Conservation (phyloP, 2,888 invertebrate species). For the Pherbina coryleti region DNA sequence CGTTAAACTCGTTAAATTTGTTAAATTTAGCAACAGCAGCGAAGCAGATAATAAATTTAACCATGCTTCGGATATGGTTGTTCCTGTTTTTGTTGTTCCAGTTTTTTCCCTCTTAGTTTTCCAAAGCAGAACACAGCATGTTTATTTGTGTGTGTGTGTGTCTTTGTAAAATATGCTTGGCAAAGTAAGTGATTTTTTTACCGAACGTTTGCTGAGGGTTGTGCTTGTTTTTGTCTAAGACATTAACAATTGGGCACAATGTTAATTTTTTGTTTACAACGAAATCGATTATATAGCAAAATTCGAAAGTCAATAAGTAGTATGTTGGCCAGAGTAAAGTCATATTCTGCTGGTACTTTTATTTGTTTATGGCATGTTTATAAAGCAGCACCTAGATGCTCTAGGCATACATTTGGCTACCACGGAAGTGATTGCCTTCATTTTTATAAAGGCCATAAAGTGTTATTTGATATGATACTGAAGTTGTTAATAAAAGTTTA, state of each 20-base stretch:
- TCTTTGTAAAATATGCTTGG: too few species aligned
- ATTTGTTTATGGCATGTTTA: neutral
- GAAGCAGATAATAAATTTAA: too few species aligned
- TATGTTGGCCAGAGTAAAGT: neutral
- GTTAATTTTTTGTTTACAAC: neutral
- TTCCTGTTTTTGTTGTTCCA: too few species aligned
- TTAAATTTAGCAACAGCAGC: too few species aligned
- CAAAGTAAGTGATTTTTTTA: too few species aligned
- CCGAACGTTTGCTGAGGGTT: too few species aligned
- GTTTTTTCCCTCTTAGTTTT: too few species aligned
- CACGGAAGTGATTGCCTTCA: conserved; percentile 22
- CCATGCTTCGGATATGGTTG: too few species aligned
- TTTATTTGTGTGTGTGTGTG: too few species aligned
- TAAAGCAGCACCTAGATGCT: neutral
- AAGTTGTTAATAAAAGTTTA: neutral
- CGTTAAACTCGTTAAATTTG: too few species aligned
- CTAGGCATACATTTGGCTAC: neutral
- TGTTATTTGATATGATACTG: neutral
- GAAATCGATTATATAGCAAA: conserved; percentile 15
- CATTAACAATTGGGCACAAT: neutral
- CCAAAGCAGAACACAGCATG: too few species aligned
- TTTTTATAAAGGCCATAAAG: neutral
- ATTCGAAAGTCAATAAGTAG: conserved; percentile 13
- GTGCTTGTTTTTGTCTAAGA: neutral
- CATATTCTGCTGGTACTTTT: neutral